Percentiles rank a stretch among this genome's conserved stretches.
Evolutionary conservation across 2,888 invertebrate species (phyloP).

Genomic region (Gymnoscelis rufifasciata): DNA sequence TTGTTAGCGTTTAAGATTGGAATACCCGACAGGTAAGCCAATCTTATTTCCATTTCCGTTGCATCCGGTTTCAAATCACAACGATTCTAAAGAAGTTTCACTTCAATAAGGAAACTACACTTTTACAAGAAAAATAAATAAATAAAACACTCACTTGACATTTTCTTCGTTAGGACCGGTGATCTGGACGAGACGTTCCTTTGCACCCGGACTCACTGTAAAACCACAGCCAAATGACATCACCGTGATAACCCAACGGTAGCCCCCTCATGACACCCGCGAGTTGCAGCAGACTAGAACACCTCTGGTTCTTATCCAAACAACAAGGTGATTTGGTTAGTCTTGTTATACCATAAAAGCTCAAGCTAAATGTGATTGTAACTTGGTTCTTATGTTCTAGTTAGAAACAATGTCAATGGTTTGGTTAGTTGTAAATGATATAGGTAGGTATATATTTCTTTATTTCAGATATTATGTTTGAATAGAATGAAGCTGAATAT

Average conservation of each 20-base stretch:
- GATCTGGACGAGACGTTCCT: slow-evolving; percentile 96
- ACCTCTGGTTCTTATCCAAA: neutral
- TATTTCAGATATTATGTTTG: too few relatives aligned
- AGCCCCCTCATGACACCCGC: slow-evolving; percentile 1
- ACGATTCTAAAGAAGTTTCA: too few relatives aligned
- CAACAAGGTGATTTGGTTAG: slow-evolving; percentile 17
- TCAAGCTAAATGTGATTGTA: slow-evolving; percentile 55
- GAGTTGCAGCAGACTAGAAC: neutral
- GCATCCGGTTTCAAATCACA: too few relatives aligned
- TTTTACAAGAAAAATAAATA: too few relatives aligned
- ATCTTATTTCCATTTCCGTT: too few relatives aligned
- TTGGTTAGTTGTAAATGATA: neutral
- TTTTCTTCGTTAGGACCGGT: slow-evolving; percentile 96
- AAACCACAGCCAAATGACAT: slow-evolving; percentile 40
- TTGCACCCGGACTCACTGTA: slow-evolving; percentile 95
- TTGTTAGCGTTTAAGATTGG: too few relatives aligned
- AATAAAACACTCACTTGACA: slow-evolving; percentile 84
- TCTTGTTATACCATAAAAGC: slow-evolving; percentile 42
- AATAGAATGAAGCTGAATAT: too few relatives aligned
- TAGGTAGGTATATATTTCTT: too few relatives aligned
- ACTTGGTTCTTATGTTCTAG: slow-evolving; percentile 8
- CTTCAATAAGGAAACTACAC: too few relatives aligned
- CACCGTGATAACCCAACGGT: slow-evolving; percentile 18
- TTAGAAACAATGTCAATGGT: neutral
- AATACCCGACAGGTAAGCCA: too few relatives aligned